phyloP scores from a whole-genome alignment of 92 coral and sea anemone genomes.

The Meandrina meandrites region DNA sequence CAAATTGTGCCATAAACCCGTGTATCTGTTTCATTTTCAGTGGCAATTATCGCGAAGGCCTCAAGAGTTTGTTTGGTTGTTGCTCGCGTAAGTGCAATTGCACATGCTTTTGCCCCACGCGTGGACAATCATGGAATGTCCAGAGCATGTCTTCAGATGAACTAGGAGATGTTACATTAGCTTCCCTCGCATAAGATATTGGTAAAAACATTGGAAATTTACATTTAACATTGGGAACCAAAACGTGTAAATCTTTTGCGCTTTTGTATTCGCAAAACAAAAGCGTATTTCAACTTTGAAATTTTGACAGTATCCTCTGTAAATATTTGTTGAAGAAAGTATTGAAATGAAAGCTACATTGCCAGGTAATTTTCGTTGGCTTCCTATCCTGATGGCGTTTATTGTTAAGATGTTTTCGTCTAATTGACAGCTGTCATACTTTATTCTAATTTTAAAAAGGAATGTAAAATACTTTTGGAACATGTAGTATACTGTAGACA shows the following conservation, averaged over 20 bases:
- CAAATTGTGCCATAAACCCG: conserved; percentile 61
- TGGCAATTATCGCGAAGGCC: conserved; percentile 59
- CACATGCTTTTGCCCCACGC: neutral
- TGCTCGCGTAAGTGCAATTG: conserved; percentile 8
- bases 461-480: neutral
- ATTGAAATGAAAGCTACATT: conserved; percentile 7
- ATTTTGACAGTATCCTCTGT: neutral
- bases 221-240: neutral
- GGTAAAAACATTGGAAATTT: neutral
- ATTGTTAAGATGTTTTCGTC: neutral
- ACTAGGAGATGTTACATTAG: conserved; percentile 25
- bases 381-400: conserved; percentile 10
- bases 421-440: conserved; percentile 10
- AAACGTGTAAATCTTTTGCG: neutral
- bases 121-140: conserved; percentile 35
- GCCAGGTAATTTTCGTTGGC: neutral
- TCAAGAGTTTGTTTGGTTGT: conserved; percentile 36
- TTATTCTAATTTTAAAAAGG: neutral
- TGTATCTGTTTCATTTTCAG: conserved; percentile 61
- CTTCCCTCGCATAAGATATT: neutral
- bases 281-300: neutral
- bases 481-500: neutral
- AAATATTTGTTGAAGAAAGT: neutral
- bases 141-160: neutral
- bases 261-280: neutral